Percentiles rank a stretch among this genome's conserved stretches.
phyloP scores from a whole-genome alignment of 2,113 vertebrate species.

The Procavia capensis region DNA sequence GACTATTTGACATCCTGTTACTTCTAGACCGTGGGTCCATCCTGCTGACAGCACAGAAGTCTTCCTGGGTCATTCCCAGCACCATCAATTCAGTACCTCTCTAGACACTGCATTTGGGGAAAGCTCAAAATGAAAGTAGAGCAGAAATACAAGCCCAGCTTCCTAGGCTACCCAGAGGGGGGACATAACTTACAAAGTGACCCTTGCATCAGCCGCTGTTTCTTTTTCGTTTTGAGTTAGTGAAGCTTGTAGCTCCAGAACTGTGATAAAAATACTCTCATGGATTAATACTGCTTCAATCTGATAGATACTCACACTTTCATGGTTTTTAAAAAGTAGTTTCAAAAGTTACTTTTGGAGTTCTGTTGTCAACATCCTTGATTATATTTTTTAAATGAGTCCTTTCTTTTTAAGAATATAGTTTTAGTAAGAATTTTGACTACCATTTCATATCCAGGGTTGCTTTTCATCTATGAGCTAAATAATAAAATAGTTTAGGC shows the following conservation, averaged over 20 bases:
- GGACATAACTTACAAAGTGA: background rate
- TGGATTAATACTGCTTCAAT: background rate
- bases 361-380: background rate
- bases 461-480: slow-evolving; percentile 45
- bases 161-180: background rate
- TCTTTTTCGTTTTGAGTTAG: background rate
- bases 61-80: background rate
- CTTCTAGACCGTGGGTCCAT: background rate
- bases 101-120: background rate
- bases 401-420: slow-evolving; percentile 41
- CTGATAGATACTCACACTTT: background rate
- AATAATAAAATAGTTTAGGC: background rate
- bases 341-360: background rate
- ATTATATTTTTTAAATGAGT: background rate
- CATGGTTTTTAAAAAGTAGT: background rate
- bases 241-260: background rate
- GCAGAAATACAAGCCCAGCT: background rate
- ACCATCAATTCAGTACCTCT: background rate
- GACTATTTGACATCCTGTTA: background rate
- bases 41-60: background rate
- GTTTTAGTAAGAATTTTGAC: slow-evolving; percentile 30
- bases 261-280: background rate
- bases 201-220: background rate
- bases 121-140: background rate
- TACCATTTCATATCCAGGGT: background rate